A percentile compares a stretch with the other conserved stretches of the same genome.
Conservation (phyloP, 2,113 vertebrate genomes). For the Semnopithecus entellus region DNA sequence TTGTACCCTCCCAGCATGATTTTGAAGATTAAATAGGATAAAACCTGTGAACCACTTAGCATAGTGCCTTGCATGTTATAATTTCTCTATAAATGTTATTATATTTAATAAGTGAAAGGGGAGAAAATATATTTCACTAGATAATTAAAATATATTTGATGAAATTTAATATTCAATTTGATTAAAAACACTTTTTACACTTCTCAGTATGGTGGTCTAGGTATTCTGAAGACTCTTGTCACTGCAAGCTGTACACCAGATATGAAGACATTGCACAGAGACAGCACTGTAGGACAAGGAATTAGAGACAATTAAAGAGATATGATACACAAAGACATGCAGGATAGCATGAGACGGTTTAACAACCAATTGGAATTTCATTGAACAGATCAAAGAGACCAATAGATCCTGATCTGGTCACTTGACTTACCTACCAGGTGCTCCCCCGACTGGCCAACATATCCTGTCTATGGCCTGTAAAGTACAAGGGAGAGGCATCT, state of each 20-base stretch:
- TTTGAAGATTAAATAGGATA: background rate
- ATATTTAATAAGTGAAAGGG: background rate
- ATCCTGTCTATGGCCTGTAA: background rate
- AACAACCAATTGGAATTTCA: background rate
- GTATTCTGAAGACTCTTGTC: background rate
- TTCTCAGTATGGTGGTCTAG: background rate
- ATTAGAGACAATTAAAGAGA: background rate
- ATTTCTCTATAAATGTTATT: background rate
- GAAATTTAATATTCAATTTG: background rate
- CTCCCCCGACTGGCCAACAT: background rate
- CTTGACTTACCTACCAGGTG: too few species aligned
- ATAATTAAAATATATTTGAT: background rate
- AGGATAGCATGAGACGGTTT: background rate
- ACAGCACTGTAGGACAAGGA: background rate
- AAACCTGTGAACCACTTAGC: background rate
- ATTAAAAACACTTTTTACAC: background rate
- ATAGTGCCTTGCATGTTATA: background rate
- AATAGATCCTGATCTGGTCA: background rate
- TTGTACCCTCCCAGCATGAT: background rate
- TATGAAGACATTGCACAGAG: background rate
- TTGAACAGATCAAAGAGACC: background rate
- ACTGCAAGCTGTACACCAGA: background rate
- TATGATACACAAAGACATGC: background rate
- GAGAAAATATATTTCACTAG: background rate
- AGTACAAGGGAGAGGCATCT: background rate